Evolutionary conservation across 2,797 vertebrate genomes (phyloP).

Genomic region (Sebastes diaconus): DNA sequence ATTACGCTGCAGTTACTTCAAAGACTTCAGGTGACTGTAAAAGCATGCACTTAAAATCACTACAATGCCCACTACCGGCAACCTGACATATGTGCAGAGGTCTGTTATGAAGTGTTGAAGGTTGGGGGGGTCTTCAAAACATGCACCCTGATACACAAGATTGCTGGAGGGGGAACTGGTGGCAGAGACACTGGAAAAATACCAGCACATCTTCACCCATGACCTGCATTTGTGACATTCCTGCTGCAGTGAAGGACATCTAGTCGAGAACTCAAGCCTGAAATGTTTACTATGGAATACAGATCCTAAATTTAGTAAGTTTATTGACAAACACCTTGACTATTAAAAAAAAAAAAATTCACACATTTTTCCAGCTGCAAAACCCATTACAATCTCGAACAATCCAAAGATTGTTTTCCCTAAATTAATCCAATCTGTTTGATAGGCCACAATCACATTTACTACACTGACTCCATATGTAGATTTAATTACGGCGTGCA

Average conservation of each 20-base stretch:
- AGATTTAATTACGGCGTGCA: background rate
- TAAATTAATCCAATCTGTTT: background rate
- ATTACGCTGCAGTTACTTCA: background rate
- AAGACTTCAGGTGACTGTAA: background rate
- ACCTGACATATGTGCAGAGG: background rate
- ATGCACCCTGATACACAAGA: conserved; percentile 49
- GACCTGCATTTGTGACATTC: conserved; percentile 78
- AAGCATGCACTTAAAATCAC: background rate
- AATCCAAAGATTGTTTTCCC: background rate
- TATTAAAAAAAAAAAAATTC: background rate
- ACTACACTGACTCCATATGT: background rate
- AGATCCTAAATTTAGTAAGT: background rate
- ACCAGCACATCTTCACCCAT: conserved; percentile 75
- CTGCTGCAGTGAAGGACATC: conserved; percentile 63
- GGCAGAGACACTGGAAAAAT: conserved; percentile 78
- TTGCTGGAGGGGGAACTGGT: conserved; percentile 38
- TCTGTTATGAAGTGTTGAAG: conserved; percentile 48
- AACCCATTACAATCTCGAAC: background rate
- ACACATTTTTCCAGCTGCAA: background rate
- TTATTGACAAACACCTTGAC: conserved; percentile 1
- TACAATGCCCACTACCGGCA: background rate
- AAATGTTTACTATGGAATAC: conserved; percentile 48
- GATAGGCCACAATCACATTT: background rate
- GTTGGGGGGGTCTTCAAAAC: conserved; percentile 29
- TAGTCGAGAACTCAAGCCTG: conserved; percentile 9